Evolutionary conservation across 2,888 invertebrate genomes (phyloP), one percentile per base, ranked within the genome.

Genomic region (Cerastis leucographa): DNA sequence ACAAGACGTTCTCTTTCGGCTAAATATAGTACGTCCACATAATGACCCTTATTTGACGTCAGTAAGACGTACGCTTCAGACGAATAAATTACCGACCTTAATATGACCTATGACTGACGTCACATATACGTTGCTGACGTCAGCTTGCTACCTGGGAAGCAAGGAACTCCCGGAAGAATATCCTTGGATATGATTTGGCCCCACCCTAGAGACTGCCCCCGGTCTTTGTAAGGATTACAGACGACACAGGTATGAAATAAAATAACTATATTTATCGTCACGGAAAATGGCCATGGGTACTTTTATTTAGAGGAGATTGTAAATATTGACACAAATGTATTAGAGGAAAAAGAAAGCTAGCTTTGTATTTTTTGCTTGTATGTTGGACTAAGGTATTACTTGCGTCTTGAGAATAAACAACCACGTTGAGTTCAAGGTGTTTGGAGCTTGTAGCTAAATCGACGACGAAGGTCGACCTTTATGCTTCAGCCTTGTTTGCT

Each of bases 151-250:
- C n/a, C n/a, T n/a, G n/a, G n/a, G n/a, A n/a, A n/a, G n/a, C n/a
- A 61, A 80, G 68, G n/a, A 67, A 71, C 70, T 84, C 85, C 85
- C 85, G 29, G 56, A 25, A 85, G 85, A 81, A 84, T 85, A 80
- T 69, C 76, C 72, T 51, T 59, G 76, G 79, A 84, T 83, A 87
- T 80, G 79, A 85, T 83, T 79, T 70, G 65, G 71, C 17, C n/a
- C 42, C 54, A 62, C 80, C 77, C 80, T 54, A 2, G 87, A 78
- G 89, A 85, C 76, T 19, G 51, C 44, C 70, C 17, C 56, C 51
- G 59, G 84, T 71, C 74, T 72, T 76, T 72, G 40, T 46, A 35
- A 29, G 76, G 81, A 84, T 84, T 78, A 88, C 76, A 62, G 46
- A 59, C 65, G 69, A 80, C 78, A 75, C 29, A 78, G 74, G 64